phyloP scores from a whole-genome alignment of 2,113 vertebrate species.

The Oncorhynchus keta region DNA sequence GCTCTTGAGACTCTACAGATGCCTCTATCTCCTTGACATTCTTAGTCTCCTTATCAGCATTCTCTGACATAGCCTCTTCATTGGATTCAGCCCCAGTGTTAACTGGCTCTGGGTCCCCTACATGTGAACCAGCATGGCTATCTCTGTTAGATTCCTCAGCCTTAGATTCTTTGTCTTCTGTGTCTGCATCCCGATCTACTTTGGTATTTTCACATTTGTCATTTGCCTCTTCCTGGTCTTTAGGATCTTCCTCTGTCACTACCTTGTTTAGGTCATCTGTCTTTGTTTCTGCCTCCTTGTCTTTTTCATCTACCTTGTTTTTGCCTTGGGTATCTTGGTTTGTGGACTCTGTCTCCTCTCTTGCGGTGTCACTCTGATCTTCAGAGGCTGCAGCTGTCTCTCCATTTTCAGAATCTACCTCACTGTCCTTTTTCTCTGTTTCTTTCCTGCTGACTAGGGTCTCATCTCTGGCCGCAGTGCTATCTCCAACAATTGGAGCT shows the following conservation, averaged over 20 bases:
- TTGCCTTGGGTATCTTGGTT: not conserved
- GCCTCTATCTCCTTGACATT: not conserved
- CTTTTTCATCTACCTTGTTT: not conserved
- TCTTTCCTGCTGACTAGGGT: not conserved
- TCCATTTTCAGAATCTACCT: conserved; percentile 54
- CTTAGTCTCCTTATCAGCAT: not conserved
- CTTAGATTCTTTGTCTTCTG: conserved; percentile 7
- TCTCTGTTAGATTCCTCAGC: not conserved
- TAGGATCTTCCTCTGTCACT: conserved; percentile 5
- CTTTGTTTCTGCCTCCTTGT: not conserved
- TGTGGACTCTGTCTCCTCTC: conserved; percentile 12
- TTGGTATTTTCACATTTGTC: conserved; percentile 1
- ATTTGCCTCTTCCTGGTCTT: conserved; percentile 2
- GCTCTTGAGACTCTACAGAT: conserved; percentile 10
- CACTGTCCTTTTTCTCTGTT: conserved; percentile 9
- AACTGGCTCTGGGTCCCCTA: conserved; percentile 4
- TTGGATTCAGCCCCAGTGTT: conserved; percentile 8
- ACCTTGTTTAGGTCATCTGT: not conserved
- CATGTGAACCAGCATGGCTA: conserved; percentile 12
- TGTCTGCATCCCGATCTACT: not conserved
- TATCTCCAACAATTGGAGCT: not conserved
- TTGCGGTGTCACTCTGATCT: not conserved
- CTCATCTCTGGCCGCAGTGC: not conserved
- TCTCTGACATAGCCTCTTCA: conserved; percentile 7
- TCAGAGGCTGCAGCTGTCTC: conserved; percentile 20